Base-by-base conservation (phyloP, 2,797 vertebrate species). In the Galago senegalensis region DNA sequence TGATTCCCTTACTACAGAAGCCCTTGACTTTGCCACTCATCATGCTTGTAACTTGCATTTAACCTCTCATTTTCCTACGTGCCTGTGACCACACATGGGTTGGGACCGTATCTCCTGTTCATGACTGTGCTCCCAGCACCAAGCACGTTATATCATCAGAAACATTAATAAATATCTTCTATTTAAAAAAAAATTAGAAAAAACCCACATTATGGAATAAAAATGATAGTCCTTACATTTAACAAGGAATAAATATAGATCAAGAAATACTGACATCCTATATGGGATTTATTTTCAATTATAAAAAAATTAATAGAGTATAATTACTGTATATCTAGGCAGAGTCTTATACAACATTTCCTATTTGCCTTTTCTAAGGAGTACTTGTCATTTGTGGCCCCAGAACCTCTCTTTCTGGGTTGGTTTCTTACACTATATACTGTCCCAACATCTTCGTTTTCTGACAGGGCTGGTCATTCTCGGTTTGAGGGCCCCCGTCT, bases 371-470 rank as follows among this genome's bases (percentile, higher is more conserved):
- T 61, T 61, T 37, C 75, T 21, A n/a, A 84, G 25, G 49, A 53
- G 9, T 2, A 2, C 40, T 31, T 79, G 34, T 82, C 4, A 63
- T 46, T 46, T 58, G 18, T 20, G 8, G 8, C 53, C 58, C 1
- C 4, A 5, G 72, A 88, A 23, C 18, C 49, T 53, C 46, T 46
- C 18, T 60, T n/a, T 7, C 40, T 20, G 11, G 7, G 53, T 49
- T 70, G 40, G 17, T 17, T 75, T 88, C 34, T n/a, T 89, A 40
- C n/a, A 34, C 9, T 40, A 1, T 3, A 2, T 0, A 4, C 25
- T 11, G 1, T 20, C 31, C n/a, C 3, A 0, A 1, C 4, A 2
- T 27, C 10, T 0, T 81, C 12, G 1, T 69, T 63, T 43, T 63
- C 53, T 58, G 23, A 8, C 37, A 61, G 43, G 21, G 31, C 7